These are phyloP conservation scores for Paelopatides confundens DNA, from an alignment of 53 echinoderm and acorn worm species.

Conservation along the genomic window DNA sequence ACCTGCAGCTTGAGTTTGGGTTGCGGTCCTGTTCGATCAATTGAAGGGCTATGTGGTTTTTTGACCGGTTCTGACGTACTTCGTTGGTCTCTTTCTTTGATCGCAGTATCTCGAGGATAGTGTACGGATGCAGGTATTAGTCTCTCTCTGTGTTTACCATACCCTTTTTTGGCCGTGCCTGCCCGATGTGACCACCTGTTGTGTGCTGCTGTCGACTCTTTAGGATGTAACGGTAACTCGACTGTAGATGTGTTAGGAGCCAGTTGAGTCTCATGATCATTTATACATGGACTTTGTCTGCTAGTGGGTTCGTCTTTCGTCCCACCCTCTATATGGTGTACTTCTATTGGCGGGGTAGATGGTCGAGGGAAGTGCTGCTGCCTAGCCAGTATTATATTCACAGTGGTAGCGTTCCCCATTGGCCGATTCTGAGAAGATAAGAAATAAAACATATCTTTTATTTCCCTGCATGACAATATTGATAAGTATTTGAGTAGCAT, in stretches of 20 bases:
- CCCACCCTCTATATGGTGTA: background rate
- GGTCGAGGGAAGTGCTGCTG: conserved; percentile 30
- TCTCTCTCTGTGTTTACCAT: background rate
- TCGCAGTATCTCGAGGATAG: background rate
- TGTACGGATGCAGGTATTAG: background rate
- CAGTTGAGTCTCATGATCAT: background rate
- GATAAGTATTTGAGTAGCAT: no score
- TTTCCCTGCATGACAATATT: no score
- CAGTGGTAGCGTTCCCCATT: conserved; percentile 91
- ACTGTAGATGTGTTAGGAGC: conserved; percentile 34
- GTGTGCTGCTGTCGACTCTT: background rate
- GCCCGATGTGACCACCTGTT: background rate
- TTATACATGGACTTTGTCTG: conserved; percentile 19
- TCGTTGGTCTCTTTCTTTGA: background rate
- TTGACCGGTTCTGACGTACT: background rate
- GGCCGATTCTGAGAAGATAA: conserved; percentile 46
- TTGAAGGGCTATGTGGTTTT: background rate
- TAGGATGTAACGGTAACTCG: background rate
- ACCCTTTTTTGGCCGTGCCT: background rate
- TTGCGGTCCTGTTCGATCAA: background rate
- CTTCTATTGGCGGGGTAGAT: background rate
- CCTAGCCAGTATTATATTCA: conserved; percentile 77
- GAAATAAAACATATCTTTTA: no score
- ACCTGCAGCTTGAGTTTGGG: conserved; percentile 36
- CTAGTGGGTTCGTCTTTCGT: background rate